Evolutionary conservation across 2,113 vertebrate species (phyloP).

Genomic region (Chroicocephalus ridibundus): DNA sequence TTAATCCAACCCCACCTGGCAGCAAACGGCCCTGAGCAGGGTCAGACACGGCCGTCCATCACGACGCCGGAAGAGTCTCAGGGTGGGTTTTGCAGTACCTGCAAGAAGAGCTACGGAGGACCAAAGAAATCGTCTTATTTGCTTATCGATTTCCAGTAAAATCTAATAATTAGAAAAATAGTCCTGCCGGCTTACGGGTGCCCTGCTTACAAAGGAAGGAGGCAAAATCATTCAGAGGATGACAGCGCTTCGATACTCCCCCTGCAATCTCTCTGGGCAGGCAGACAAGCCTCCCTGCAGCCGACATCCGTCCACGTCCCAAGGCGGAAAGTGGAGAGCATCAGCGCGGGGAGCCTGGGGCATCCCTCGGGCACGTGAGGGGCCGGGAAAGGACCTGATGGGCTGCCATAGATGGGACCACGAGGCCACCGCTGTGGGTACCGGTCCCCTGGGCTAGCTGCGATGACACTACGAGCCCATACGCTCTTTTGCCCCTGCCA

Average conservation of each 20-base stretch:
- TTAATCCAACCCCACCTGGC: background rate
- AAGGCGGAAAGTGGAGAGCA: background rate
- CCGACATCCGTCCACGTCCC: background rate
- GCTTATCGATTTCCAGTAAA: constrained; percentile 45
- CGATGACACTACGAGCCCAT: fast-evolving
- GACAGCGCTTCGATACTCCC: background rate
- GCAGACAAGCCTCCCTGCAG: background rate
- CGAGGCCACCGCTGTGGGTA: fast-evolving
- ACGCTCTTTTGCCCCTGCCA: fast-evolving
- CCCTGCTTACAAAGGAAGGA: background rate
- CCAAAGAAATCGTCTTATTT: background rate
- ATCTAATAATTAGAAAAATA: constrained; percentile 52
- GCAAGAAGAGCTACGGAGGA: background rate
- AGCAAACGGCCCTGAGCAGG: background rate
- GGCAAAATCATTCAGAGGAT: background rate
- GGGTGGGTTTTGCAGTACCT: background rate
- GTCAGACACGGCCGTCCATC: background rate
- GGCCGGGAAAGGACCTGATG: background rate
- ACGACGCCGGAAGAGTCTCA: background rate
- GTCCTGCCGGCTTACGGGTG: background rate
- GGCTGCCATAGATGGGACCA: background rate
- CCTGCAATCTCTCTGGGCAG: background rate
- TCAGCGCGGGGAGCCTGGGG: fast-evolving
- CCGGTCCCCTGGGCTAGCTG: background rate
- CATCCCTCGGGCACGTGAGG: fast-evolving